phyloP scores from a whole-genome alignment of 2,888 invertebrate species.

The Cenopis cana region DNA sequence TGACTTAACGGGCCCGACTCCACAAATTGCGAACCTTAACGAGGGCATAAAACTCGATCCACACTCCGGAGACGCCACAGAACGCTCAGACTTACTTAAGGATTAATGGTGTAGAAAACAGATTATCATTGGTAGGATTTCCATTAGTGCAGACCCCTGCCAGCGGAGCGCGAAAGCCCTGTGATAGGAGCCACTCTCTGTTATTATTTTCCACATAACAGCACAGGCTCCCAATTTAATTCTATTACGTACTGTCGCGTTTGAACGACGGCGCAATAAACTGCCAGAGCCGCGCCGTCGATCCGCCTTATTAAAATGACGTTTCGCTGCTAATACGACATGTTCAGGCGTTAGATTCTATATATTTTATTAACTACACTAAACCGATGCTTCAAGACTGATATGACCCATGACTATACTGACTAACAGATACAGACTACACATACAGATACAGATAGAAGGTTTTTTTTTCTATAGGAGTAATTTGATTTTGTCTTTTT shows the following conservation, averaged over 20 bases:
- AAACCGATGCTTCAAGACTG: too few relatives aligned
- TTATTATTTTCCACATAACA: conserved; percentile 85
- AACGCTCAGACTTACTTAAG: conserved; percentile 84
- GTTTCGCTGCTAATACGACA: conserved; percentile 32
- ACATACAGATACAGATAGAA: too few relatives aligned
- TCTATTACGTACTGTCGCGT: conserved; percentile 83
- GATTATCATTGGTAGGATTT: conserved; percentile 85
- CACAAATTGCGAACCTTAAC: conserved; percentile 85
- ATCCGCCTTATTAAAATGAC: conserved; percentile 39
- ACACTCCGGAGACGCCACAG: conserved; percentile 81
- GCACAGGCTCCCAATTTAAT: conserved; percentile 83
- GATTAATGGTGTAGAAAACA: conserved; percentile 86
- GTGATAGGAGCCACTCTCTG: conserved; percentile 77
- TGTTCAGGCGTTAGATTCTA: not conserved
- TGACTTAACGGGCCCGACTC: conserved; percentile 81
- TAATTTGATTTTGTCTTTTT: too few relatives aligned
- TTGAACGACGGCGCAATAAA: conserved; percentile 83
- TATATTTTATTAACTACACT: not conserved
- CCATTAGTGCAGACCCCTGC: conserved; percentile 83
- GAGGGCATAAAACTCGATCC: conserved; percentile 83
- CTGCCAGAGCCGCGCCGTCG: conserved; percentile 50
- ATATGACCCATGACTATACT: too few relatives aligned
- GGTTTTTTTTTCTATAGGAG: too few relatives aligned
- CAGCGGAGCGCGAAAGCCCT: conserved; percentile 82
- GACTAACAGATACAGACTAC: too few relatives aligned